Base-by-base conservation (phyloP, 2,888 invertebrate species). In the Aleiodes testaceus region DNA sequence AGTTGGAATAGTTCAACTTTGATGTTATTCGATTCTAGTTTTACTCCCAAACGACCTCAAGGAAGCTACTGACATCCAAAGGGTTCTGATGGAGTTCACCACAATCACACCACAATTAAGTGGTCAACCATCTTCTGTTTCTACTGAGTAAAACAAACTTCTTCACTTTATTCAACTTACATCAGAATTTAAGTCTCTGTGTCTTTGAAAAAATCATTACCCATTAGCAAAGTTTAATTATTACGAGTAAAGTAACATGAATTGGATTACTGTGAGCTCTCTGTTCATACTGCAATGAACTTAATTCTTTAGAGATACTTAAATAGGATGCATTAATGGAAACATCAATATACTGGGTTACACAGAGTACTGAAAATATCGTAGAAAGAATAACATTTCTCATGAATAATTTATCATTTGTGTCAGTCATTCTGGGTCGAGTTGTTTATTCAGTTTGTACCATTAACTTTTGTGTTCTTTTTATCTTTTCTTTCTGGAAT, bases 271-370 rank as follows among this genome's bases (percentile, higher is more conserved):
- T 26, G 26, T 26, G 5, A 26, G 26, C 80, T 78, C 72, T 70
- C 78, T 76, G 77, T 78, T 77, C 81, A 81, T 82, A 81, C 84
- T 84, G 84, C 74, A 66, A 65, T 70, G 75, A 77, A 79, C 77
- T 83, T 78, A 83, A 84, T 83, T 83, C 84, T 85, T 85, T 79
- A 83, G 14, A 55, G 30, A 55, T 55, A 55, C 55, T 26, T 55
- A 30, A 26, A 26, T 55, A 30, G 1, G 30, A 55, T 9, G 11
- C 36, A 36, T 36, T 36, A 36, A 36, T 9, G 9, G 36, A 11
- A 36, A 11, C 36, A 9, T 9, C 7, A 9, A 36, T 36, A 11
- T 9, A n/a, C 14, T 42, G 26, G 16, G 44, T 63, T 36, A 64
- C 18, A 53, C 59, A n/a, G 53, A 71, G 63, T 66, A 45, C 70